Evolutionary conservation across 1,140 invertebrate species (phyloP), one percentile per base, ranked within the genome.

Genomic region (Lordiphosa mommai): DNA sequence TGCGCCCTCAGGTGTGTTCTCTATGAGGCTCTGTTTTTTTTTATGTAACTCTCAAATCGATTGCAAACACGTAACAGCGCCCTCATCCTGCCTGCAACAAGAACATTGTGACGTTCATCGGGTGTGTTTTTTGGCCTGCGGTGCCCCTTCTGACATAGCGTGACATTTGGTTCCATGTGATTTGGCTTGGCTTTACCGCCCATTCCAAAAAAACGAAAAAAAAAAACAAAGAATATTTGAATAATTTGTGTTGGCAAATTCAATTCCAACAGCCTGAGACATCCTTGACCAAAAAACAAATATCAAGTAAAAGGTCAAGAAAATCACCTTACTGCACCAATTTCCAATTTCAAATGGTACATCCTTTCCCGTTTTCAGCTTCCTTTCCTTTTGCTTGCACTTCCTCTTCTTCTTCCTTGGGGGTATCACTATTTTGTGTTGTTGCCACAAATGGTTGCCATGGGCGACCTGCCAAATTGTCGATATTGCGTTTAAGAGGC

Each of bases 21-120:
- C 36, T 36, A 27, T 27, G 23, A 33, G 9, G 41, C 43, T 29
- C 23, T 36, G 49, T 38, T 44, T 30, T 5, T 51, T 57, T 82
- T 82, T 82, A 82, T 82, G 72, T 82, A 82, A 82, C 77, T 82
- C 80, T 82, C 77, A 82, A 82, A 82, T 82, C 77, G 77, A 82
- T 82, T 77, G 77, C 72, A 82, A 85, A 82, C 72, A 82, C 77
- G 77, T 82, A 82, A 80, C 76, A 80, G 32, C 61, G 20, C 36
- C 47, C 30, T 43, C 37, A 6, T 20, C 17, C 16, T 50, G 7
- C 51, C 61, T 66, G 63, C 63, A 66, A 66, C 61, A 66, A 14
- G 32, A 23, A 68, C 47, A 43, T 17, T 57, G 43, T 63, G 63
- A 67, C 63, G 64, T 67, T 50, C 40, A 59, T 20, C 61, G 63